These are phyloP conservation scores for Drosophila sproati DNA, from an alignment of 1,140 invertebrate genomes.

Conservation along the genomic window DNA sequence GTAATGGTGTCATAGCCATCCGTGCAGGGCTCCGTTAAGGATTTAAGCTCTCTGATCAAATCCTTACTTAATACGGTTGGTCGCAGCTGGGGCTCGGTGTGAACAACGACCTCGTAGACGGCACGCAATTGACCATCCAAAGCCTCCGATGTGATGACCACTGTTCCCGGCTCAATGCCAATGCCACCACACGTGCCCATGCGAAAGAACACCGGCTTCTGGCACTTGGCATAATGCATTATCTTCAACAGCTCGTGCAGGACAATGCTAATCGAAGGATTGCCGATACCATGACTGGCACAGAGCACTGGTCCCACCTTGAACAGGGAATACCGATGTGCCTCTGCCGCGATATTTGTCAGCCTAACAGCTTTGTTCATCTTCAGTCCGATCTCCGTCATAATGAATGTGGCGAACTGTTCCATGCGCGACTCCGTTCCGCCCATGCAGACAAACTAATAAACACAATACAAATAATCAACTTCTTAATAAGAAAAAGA, in stretches of 20 bases:
- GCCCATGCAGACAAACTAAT: constrained; percentile 61
- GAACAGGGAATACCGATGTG: constrained; percentile 49
- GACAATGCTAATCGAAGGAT: constrained; percentile 91
- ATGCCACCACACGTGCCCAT: constrained; percentile 92
- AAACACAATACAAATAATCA: neutral
- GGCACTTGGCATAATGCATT: constrained; percentile 89
- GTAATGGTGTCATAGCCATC: too few relatives aligned
- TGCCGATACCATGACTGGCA: constrained; percentile 91
- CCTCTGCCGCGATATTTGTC: constrained; percentile 42
- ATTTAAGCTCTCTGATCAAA: constrained; percentile 90
- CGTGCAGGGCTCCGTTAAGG: constrained; percentile 86
- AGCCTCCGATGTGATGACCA: constrained; percentile 89
- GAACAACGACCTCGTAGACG: constrained; percentile 87
- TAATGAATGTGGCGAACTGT: constrained; percentile 49
- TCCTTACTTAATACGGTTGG: constrained; percentile 91
- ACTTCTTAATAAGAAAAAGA: too few relatives aligned
- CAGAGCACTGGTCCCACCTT: constrained; percentile 70
- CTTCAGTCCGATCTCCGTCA: constrained; percentile 59
- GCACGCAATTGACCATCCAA: constrained; percentile 87
- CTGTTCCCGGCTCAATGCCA: constrained; percentile 89
- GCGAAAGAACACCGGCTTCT: constrained; percentile 90
- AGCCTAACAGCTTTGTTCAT: constrained; percentile 46
- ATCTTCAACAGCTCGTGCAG: constrained; percentile 92
- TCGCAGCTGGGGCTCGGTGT: constrained; percentile 67
- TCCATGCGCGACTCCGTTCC: constrained; percentile 50